A percentile compares a stretch with the other conserved stretches of the same genome.
Evolutionary conservation across 1,140 invertebrate species (phyloP).

Genomic region (Neoseiulus cucumeris): DNA sequence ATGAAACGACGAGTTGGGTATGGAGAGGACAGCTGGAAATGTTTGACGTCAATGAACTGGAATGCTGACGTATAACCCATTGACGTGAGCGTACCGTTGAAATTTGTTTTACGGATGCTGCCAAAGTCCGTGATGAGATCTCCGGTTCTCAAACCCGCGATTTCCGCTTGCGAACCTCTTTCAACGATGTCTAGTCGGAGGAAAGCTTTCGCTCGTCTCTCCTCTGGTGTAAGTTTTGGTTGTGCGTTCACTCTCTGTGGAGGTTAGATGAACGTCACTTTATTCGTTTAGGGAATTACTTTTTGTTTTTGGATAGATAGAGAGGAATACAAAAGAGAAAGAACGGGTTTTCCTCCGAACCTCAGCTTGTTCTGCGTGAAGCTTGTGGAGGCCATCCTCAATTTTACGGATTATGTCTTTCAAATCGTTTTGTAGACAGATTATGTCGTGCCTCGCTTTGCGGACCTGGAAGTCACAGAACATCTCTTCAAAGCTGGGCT

Average conservation of each 20-base stretch:
- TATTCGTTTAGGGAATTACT: too few relatives aligned
- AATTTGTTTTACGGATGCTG: not conserved
- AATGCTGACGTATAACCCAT: not conserved
- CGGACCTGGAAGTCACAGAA: constrained; percentile 34
- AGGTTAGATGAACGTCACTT: not conserved
- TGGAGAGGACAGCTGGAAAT: not conserved
- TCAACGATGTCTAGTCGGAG: constrained; percentile 49
- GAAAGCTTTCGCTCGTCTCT: constrained; percentile 33
- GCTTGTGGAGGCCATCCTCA: constrained; percentile 43
- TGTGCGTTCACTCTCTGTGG: too few relatives aligned
- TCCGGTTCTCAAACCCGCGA: constrained; percentile 30
- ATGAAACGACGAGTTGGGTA: not conserved
- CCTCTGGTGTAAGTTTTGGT: not conserved
- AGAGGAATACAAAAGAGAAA: not conserved
- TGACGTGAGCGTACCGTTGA: not conserved
- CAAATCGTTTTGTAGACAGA: constrained; percentile 76
- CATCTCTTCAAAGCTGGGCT: not conserved
- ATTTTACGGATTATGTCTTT: constrained; percentile 65
- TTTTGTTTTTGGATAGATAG: not conserved
- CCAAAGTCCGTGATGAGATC: constrained; percentile 9
- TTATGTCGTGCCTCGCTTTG: constrained; percentile 61
- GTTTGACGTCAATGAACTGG: not conserved
- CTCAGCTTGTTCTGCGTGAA: constrained; percentile 28
- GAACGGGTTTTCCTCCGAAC: constrained; percentile 15
- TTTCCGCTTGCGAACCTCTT: constrained; percentile 52